Percentiles rank a stretch among this genome's conserved stretches.
Conservation (phyloP, 2,797 vertebrate genomes). For the Anguilla anguilla region DNA sequence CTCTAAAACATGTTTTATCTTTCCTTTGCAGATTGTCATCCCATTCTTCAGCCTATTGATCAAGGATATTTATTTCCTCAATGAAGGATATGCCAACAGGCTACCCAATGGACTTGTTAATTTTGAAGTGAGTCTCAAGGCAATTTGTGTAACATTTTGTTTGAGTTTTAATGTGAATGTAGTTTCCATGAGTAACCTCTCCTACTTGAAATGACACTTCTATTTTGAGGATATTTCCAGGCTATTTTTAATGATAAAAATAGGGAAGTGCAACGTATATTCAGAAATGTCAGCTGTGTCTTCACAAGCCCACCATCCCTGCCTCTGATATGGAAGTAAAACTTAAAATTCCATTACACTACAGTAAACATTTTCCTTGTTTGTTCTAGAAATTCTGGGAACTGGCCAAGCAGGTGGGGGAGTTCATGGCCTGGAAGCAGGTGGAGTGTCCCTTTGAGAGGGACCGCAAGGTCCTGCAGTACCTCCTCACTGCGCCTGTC, state of each 20-base stretch:
- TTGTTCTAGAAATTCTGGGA: constrained; percentile 90
- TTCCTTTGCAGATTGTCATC: constrained; percentile 85
- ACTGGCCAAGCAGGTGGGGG: constrained; percentile 89
- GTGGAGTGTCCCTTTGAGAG: constrained; percentile 93
- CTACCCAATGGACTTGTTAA: constrained; percentile 90
- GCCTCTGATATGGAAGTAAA: background rate
- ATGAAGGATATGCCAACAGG: constrained; percentile 87
- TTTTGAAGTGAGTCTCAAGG: constrained; percentile 80
- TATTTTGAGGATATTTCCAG: background rate
- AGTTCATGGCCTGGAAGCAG: constrained; percentile 94
- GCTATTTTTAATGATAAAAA: constrained; percentile 35
- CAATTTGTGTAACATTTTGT: background rate
- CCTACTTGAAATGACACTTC: background rate
- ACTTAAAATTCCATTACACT: background rate
- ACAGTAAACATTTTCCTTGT: background rate
- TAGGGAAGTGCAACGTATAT: constrained; percentile 47
- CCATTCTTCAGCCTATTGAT: constrained; percentile 97
- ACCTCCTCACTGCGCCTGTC: constrained; percentile 86
- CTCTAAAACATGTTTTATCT: background rate
- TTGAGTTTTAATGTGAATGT: background rate
- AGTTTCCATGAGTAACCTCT: background rate
- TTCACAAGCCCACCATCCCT: constrained; percentile 36
- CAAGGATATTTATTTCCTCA: constrained; percentile 96
- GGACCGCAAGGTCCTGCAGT: constrained; percentile 87
- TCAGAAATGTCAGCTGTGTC: constrained; percentile 27